Evolutionary conservation across 2,113 vertebrate species (phyloP), one percentile per base, ranked within the genome.

Genomic region (Callipepla squamata): DNA sequence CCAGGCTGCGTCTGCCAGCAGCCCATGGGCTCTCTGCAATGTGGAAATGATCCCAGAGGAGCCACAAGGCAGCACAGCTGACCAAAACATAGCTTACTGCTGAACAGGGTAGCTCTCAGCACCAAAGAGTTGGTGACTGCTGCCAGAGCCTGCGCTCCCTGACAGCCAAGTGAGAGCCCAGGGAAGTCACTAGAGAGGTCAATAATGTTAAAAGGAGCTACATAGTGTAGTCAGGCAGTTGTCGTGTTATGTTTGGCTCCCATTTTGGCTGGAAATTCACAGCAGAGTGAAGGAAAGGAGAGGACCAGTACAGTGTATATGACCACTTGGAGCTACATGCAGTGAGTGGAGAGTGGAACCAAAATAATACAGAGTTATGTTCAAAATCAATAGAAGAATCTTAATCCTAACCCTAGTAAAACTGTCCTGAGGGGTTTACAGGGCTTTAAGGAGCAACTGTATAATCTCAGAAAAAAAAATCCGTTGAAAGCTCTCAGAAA

Each of bases 21-120:
- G 53, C 82, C 53, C 79, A 7, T 26, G 22, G 50, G 50, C 45
- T 92, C 55, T 53, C 55, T 30, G 23, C 55, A 45, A 36, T 1
- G 3, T 59, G 65, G 69, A 68, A 80, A 59, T 26, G 13, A 80
- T 9, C 30, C 18, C 36, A 36, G 55, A 62, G 36, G 7, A 69
- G 26, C 23, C 55, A 38, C 36, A 77, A n/a, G 53, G 73, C 55
- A 80, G 6, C 26, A 26, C 40, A 77, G 55, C 22, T 28, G 22
- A 8, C 34, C 0, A 0, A 76, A 9, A 13, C 48, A 15, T 3
- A 34, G n/a, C 19, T n/a, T 38, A 15, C 26, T 36, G 59, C 48
- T 25, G 5, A 38, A 34, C 0, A 19, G 11, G 4, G 34, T 2
- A 0, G 4, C 70, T 34, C 40, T 47, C n/a, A 1, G 6, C 23